A percentile compares a stretch with the other conserved stretches of the same genome.
phyloP scores from a whole-genome alignment of 1,140 invertebrate genomes.

The Drosophila santomea region DNA sequence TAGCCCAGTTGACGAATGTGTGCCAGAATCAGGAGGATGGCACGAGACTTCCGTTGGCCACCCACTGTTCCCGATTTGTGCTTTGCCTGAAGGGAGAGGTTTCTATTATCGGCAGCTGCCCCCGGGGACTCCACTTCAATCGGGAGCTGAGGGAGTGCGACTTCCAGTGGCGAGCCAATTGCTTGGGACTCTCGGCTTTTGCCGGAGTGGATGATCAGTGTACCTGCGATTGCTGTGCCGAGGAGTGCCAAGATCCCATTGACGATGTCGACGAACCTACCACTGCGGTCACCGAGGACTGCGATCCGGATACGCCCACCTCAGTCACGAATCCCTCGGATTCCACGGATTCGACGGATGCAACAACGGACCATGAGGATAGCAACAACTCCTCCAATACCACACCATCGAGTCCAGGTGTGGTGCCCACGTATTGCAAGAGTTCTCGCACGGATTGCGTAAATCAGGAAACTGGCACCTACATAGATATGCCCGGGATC shows the following conservation, averaged over 20 bases:
- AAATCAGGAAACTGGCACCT: neutral
- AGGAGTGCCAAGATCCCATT: conserved; percentile 36
- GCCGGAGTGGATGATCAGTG: conserved; percentile 40
- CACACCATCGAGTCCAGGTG: conserved; percentile 5
- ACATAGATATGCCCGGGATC: conserved; percentile 26
- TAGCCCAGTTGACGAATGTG: conserved; percentile 31
- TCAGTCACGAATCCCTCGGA: neutral
- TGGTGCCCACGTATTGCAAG: conserved; percentile 41
- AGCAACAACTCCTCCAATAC: conserved; percentile 8
- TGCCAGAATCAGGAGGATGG: conserved; percentile 48
- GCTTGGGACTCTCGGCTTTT: conserved; percentile 35
- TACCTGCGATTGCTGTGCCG: conserved; percentile 56
- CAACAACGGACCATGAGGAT: conserved; percentile 2
- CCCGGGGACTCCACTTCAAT: conserved; percentile 67
- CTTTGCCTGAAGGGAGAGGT: conserved; percentile 46
- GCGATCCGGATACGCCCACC: conserved; percentile 3
- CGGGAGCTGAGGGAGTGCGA: conserved; percentile 57
- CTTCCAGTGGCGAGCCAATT: conserved; percentile 68
- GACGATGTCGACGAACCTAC: conserved; percentile 3
- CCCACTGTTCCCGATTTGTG: conserved; percentile 51
- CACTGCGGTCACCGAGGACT: conserved; percentile 20
- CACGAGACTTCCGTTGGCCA: conserved; percentile 35
- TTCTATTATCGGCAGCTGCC: conserved; percentile 49
- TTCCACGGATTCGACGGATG: conserved; percentile 2
- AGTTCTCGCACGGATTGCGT: conserved; percentile 28